phyloP scores from a whole-genome alignment of 2,113 vertebrate genomes.

The Aspidoscelis tigris region DNA sequence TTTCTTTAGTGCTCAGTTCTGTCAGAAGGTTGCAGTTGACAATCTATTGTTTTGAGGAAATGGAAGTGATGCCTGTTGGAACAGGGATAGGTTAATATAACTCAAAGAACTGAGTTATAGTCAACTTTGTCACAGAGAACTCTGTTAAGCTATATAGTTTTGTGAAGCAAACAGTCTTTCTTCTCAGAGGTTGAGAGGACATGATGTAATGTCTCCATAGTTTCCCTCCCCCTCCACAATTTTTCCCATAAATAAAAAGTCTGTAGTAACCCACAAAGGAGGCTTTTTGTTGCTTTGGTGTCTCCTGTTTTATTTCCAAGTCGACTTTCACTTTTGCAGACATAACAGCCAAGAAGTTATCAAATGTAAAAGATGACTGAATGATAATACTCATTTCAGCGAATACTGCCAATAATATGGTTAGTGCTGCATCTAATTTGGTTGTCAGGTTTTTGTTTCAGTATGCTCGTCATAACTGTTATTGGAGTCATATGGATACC shows the following conservation, averaged over 20 bases:
- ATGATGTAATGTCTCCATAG: slow-evolving; percentile 1
- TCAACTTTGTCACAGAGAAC: not conserved
- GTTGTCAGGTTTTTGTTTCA: no score
- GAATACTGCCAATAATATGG: no score
- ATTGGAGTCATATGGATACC: not conserved
- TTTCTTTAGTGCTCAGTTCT: not conserved
- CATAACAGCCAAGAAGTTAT: no score
- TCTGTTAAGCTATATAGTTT: not conserved
- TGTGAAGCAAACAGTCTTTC: not conserved
- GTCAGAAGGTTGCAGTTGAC: not conserved
- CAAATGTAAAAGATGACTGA: no score
- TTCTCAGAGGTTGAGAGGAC: not conserved
- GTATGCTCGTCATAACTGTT: no score
- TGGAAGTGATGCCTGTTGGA: not conserved
- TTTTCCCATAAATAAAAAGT: not conserved
- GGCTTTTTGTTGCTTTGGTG: not conserved
- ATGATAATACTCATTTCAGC: no score
- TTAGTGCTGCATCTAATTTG: no score
- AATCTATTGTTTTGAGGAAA: not conserved
- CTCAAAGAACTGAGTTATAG: not conserved
- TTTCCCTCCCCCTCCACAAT: not conserved
- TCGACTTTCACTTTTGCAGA: not conserved
- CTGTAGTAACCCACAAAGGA: not conserved
- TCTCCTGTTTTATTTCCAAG: not conserved
- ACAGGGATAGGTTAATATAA: not conserved